These are phyloP conservation scores for Gnathonemus echidnorhynchus DNA, from an alignment of 2,113 vertebrate species.

Conservation along the genomic window DNA sequence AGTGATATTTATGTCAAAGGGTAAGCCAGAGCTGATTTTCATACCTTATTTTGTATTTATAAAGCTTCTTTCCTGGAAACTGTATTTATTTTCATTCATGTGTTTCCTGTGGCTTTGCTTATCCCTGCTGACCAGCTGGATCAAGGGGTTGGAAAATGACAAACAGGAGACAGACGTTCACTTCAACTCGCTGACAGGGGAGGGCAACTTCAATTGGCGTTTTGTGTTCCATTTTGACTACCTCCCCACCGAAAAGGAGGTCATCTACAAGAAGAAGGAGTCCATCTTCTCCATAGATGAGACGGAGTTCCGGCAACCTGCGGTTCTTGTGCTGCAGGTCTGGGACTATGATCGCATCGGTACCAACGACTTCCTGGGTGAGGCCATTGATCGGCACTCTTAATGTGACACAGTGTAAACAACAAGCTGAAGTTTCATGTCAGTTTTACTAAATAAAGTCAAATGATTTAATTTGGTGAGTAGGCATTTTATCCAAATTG, in stretches of 20 bases:
- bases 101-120: background rate
- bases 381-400: conserved; percentile 13
- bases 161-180: conserved; percentile 94
- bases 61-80: background rate
- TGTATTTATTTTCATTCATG: background rate
- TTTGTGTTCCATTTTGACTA: conserved; percentile 86
- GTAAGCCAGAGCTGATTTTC: conserved; percentile 45
- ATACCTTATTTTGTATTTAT: background rate
- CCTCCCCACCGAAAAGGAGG: conserved; percentile 82
- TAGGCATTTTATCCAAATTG: background rate
- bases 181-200: conserved; percentile 88
- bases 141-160: conserved; percentile 78
- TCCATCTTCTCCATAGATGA: conserved; percentile 84
- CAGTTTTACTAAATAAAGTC: background rate
- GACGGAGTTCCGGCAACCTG: conserved; percentile 76
- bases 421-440: background rate
- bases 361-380: conserved; percentile 86
- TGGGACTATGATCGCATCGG: conserved; percentile 90
- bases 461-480: background rate
- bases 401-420: background rate
- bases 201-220: conserved; percentile 95
- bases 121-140: conserved; percentile 67
- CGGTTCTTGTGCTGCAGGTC: conserved; percentile 78
- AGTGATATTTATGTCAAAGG: conserved; percentile 93
- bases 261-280: conserved; percentile 76